These are phyloP conservation scores for Drosophila ananassae DNA, from an alignment of 1,140 invertebrate genomes.

Conservation along the genomic window DNA sequence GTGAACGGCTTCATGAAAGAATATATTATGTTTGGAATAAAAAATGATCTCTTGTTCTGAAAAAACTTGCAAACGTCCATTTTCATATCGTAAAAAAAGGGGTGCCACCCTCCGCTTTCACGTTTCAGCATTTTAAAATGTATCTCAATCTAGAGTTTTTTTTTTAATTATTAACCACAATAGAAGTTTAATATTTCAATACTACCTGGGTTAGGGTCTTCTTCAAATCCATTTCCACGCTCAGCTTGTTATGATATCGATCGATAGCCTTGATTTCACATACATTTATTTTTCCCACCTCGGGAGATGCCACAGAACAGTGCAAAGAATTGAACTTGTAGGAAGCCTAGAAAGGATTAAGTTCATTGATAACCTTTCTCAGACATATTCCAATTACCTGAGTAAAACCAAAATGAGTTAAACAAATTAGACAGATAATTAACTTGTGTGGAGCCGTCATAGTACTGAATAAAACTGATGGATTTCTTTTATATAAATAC, in stretches of 20 bases:
- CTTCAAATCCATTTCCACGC: not conserved
- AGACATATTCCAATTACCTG: no score
- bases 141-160: no score
- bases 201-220: slow-evolving; percentile 36
- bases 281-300: not conserved
- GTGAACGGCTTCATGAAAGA: slow-evolving; percentile 12
- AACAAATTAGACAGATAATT: no score
- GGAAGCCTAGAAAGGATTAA: not conserved
- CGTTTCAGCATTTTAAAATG: no score
- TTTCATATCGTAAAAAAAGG: slow-evolving; percentile 35
- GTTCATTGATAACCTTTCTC: no score
- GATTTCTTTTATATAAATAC: no score
- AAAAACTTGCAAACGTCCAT: slow-evolving; percentile 42
- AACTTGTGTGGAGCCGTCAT: no score
- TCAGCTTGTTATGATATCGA: slow-evolving; percentile 26
- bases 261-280: slow-evolving; percentile 49
- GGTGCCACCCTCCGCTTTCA: slow-evolving; percentile 47
- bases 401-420: no score
- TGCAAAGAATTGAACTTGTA: slow-evolving; percentile 28
- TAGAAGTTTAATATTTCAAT: no score
- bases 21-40: slow-evolving; percentile 31
- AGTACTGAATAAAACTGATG: no score
- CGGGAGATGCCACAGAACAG: not conserved
- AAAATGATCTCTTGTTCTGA: not conserved
- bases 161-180: no score